Evolutionary conservation across 1,140 invertebrate genomes (phyloP).

Genomic region (Pseudomyrmex sp.): DNA sequence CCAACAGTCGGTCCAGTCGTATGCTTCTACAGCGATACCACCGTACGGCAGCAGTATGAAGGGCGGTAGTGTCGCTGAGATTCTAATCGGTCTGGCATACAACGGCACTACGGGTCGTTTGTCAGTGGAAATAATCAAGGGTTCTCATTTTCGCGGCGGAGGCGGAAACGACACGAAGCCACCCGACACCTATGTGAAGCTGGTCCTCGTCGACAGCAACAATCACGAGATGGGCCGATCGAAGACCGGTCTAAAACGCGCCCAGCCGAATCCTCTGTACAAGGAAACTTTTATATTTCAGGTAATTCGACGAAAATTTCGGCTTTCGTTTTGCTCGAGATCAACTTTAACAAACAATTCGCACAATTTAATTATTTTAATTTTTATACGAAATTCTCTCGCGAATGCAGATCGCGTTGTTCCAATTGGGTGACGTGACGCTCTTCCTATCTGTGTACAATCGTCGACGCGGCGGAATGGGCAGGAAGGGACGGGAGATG

Average conservation of each 20-base stretch:
- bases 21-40: slow-evolving; percentile 81
- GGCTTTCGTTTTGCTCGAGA: neutral
- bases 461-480: slow-evolving; percentile 92
- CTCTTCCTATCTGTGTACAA: slow-evolving; percentile 97
- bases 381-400: neutral
- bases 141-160: slow-evolving; percentile 94
- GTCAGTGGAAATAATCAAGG: slow-evolving; percentile 96
- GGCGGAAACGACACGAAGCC: slow-evolving; percentile 87
- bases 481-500: slow-evolving; percentile 94
- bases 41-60: slow-evolving; percentile 90
- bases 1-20: slow-evolving; percentile 92
- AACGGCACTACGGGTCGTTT: slow-evolving; percentile 96
- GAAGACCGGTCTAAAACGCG: slow-evolving; percentile 95
- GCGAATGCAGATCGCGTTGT: slow-evolving; percentile 92
- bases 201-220: slow-evolving; percentile 95
- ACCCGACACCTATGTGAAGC: slow-evolving; percentile 97
- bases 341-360: too few species aligned
- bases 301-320: slow-evolving; percentile 83
- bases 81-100: slow-evolving; percentile 95
- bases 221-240: slow-evolving; percentile 96
- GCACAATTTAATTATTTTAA: neutral
- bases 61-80: slow-evolving; percentile 92
- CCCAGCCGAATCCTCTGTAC: slow-evolving; percentile 97
- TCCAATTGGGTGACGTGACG: slow-evolving; percentile 97
- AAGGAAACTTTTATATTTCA: slow-evolving; percentile 99